Conservation (phyloP, 2,797 vertebrate genomes). For the Pangasius mekongensis region DNA sequence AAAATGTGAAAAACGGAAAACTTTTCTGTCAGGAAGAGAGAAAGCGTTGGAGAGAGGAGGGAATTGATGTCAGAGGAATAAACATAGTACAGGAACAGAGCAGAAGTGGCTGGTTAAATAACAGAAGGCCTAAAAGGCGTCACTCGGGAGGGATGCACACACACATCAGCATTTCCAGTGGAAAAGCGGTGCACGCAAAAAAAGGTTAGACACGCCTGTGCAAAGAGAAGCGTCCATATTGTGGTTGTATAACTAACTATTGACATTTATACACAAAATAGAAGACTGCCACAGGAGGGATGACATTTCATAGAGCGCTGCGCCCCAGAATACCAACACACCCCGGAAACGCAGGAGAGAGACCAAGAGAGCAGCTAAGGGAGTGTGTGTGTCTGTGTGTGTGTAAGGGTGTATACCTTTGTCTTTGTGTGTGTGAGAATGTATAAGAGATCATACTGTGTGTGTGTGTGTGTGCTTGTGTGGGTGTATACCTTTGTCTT, state of each 20-base stretch:
- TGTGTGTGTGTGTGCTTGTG: background rate
- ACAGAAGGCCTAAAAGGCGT: conserved; percentile 25
- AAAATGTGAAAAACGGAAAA: background rate
- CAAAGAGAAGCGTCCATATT: conserved; percentile 60
- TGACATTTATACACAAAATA: conserved; percentile 77
- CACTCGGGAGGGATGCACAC: conserved; percentile 30
- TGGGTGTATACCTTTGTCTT: background rate
- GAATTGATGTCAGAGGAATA: conserved; percentile 34
- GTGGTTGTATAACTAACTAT: conserved; percentile 71
- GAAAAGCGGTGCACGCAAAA: conserved; percentile 45
- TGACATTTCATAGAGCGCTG: conserved; percentile 77
- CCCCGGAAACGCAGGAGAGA: conserved; percentile 58
- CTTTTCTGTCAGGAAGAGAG: background rate
- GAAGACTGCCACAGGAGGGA: conserved; percentile 70
- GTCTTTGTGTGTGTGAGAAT: conserved; percentile 11
- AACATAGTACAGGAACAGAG: conserved; percentile 45
- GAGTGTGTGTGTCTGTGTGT: conserved; percentile 17
- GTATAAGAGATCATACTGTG: background rate
- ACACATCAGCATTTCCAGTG: conserved; percentile 45
- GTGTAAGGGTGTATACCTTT: conserved; percentile 16
- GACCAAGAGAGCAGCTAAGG: background rate
- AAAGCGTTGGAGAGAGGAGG: background rate
- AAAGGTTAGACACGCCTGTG: conserved; percentile 56
- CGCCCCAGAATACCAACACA: conserved; percentile 75
- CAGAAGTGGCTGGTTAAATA: conserved; percentile 50